These are phyloP conservation scores for Aurelia sp. DNA, from an alignment of 30 jellyfish, hydroid and myxozoan species.

Conservation along the genomic window DNA sequence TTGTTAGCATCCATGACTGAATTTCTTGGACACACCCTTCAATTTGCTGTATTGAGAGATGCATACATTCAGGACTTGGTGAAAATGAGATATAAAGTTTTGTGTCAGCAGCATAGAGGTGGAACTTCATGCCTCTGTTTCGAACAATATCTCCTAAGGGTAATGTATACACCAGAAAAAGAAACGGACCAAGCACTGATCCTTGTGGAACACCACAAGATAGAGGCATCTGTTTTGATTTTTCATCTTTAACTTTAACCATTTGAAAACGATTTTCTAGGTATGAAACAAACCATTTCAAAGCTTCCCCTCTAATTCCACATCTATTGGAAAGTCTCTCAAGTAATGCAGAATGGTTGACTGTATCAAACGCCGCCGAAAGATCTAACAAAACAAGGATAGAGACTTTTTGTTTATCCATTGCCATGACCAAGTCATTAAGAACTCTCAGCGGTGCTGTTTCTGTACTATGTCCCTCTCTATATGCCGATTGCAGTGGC, in stretches of 20 bases:
- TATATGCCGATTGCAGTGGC: constrained; percentile 58
- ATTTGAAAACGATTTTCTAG: not conserved
- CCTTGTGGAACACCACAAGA: constrained; percentile 59
- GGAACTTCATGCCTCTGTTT: no score
- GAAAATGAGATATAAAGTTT: no score
- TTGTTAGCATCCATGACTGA: no score
- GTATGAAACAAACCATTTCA: no score
- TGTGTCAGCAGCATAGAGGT: no score
- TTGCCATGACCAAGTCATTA: constrained; percentile 18
- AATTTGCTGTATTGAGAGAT: no score
- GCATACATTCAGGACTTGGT: no score
- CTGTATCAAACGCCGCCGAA: constrained; percentile 60
- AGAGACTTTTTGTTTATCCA: constrained; percentile 24
- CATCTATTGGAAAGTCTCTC: constrained; percentile 12
- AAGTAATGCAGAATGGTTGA: constrained; percentile 20
- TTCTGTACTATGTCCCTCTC: constrained; percentile 5
- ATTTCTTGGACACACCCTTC: no score
- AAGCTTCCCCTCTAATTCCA: no score
- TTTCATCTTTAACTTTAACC: constrained; percentile 22
- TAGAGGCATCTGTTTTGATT: constrained; percentile 26
- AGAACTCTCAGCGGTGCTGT: constrained; percentile 50
- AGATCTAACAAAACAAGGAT: constrained; percentile 46
- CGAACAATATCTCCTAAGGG: no score
- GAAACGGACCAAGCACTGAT: no score
- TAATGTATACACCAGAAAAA: no score